Conservation (phyloP, 2,113 vertebrate species). For the Prolemur simus region DNA sequence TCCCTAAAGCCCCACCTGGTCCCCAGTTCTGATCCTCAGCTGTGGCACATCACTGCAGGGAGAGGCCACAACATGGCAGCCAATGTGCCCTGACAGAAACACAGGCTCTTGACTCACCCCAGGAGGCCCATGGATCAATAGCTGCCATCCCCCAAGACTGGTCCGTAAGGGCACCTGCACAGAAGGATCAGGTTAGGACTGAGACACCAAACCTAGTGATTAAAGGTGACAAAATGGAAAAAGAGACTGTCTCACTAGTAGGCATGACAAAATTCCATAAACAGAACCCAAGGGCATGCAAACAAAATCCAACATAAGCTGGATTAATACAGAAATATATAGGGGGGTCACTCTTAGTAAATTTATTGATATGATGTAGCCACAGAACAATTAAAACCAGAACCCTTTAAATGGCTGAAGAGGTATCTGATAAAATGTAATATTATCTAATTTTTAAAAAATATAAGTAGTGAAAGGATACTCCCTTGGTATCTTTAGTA, state of each 20-base stretch:
- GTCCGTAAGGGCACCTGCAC: slow-evolving; percentile 53
- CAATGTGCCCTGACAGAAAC: background rate
- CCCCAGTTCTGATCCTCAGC: background rate
- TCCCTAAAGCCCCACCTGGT: background rate
- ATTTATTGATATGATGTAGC: background rate
- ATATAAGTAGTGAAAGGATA: background rate
- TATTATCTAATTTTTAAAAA: background rate
- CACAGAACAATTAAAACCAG: background rate
- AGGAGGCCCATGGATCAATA: slow-evolving; percentile 53
- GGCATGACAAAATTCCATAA: background rate
- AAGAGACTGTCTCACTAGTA: background rate
- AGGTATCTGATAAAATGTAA: background rate
- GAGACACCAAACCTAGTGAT: background rate
- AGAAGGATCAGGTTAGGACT: background rate
- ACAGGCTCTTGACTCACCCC: slow-evolving; percentile 60
- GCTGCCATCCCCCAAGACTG: slow-evolving; percentile 56
- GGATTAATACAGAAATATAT: background rate
- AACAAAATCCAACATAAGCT: background rate
- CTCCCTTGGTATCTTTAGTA: background rate
- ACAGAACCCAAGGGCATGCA: background rate
- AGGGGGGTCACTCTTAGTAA: background rate
- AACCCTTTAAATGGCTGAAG: background rate
- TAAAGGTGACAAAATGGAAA: background rate
- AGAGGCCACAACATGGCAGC: background rate
- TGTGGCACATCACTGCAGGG: background rate